A percentile compares a stretch with the other conserved stretches of the same genome.
Evolutionary conservation across 1,140 invertebrate species (phyloP).

Genomic region (Drosophila santomea): DNA sequence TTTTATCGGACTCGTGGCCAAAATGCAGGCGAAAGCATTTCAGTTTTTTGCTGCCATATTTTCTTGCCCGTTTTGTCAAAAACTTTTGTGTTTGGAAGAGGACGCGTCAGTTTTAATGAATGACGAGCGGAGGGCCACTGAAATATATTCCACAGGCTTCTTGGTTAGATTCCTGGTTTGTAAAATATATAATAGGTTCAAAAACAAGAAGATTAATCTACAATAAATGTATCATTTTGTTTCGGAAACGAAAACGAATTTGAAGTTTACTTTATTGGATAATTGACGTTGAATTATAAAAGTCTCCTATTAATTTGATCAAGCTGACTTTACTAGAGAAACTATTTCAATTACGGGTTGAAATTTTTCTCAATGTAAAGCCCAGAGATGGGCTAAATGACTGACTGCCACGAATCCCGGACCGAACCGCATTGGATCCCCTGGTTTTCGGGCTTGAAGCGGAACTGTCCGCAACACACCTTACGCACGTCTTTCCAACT

Average conservation of each 20-base stretch:
- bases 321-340: too few relatives aligned
- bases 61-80: conserved; percentile 37
- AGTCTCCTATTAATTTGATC: too few relatives aligned
- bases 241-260: too few relatives aligned
- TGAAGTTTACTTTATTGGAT: too few relatives aligned
- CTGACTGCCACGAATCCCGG: conserved; percentile 37
- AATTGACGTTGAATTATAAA: too few relatives aligned
- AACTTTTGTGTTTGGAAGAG: conserved; percentile 43
- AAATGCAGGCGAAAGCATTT: conserved; percentile 57
- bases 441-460: conserved; percentile 25
- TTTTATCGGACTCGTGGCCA: conserved; percentile 65
- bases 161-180: not conserved
- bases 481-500: conserved; percentile 76
- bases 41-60: conserved; percentile 4
- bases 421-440: conserved; percentile 32
- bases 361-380: conserved; percentile 1
- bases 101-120: conserved; percentile 60
- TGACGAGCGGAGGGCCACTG: conserved; percentile 39
- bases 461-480: conserved; percentile 65
- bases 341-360: too few relatives aligned
- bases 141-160: not conserved
- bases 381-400: conserved; percentile 11
- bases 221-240: too few relatives aligned
- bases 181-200: too few relatives aligned
- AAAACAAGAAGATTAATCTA: too few relatives aligned